Percentiles rank a stretch among this genome's conserved stretches.
phyloP scores from a whole-genome alignment of 2,888 invertebrate species.

The Hyposoter dolosus region DNA sequence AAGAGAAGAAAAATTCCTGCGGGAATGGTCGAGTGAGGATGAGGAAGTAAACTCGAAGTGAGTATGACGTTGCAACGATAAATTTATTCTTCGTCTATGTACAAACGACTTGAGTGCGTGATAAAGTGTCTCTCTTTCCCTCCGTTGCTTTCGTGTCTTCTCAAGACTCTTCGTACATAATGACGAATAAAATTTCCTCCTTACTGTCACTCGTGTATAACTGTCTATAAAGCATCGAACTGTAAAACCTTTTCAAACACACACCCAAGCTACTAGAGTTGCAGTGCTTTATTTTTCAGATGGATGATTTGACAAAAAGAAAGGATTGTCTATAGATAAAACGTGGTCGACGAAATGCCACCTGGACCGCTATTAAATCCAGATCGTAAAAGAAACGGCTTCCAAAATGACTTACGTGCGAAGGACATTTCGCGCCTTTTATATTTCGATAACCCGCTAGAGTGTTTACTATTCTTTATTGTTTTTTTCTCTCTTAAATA shows the following conservation, averaged over 20 bases:
- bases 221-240: conserved; percentile 48
- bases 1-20: conserved; percentile 41
- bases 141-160: conserved; percentile 8
- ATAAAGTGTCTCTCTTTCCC: conserved; percentile 51
- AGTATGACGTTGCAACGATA: conserved; percentile 62
- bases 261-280: conserved; percentile 10
- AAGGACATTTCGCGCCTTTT: conserved; percentile 32
- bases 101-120: conserved; percentile 63
- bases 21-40: conserved; percentile 39
- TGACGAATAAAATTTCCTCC: conserved; percentile 56
- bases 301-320: conserved; percentile 19
- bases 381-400: neutral
- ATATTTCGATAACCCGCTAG: conserved; percentile 31
- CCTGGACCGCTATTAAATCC: conserved; percentile 2
- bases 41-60: conserved; percentile 56
- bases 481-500: conserved; percentile 30
- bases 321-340: neutral
- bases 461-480: conserved; percentile 22
- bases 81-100: conserved; percentile 64
- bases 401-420: conserved; percentile 15
- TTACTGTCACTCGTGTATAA: conserved; percentile 55
- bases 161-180: conserved; percentile 34
- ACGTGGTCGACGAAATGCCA: conserved; percentile 12
- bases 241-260: neutral
- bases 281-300: neutral